Evolutionary conservation across 2,113 vertebrate species (phyloP).

Genomic region (Xyliphius kryptos): DNA sequence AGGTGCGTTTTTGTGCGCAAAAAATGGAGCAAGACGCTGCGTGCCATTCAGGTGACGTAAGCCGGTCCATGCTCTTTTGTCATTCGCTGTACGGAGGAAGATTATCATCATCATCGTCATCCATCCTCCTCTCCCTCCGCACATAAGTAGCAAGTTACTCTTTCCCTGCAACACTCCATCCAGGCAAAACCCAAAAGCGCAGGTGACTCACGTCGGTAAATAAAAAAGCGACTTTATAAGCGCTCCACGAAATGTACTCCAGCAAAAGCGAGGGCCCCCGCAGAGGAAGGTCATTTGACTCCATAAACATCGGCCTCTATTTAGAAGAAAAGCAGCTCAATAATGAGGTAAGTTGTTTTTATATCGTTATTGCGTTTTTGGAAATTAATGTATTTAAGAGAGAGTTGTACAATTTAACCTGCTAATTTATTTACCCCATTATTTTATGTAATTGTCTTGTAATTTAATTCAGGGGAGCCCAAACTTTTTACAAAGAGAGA

Average conservation of each 20-base stretch:
- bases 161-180: conserved; percentile 13
- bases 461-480: too few relatives aligned
- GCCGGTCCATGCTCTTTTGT: conserved; percentile 51
- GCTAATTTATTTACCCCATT: not conserved
- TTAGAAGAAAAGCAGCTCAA: conserved; percentile 71
- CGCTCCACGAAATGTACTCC: conserved; percentile 62
- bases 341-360: conserved; percentile 65
- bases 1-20: too few relatives aligned
- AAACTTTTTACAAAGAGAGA: too few relatives aligned
- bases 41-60: conserved; percentile 50
- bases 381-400: too few relatives aligned
- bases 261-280: conserved; percentile 66
- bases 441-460: too few relatives aligned
- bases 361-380: not conserved
- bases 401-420: not conserved
- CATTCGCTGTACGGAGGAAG: conserved; percentile 59
- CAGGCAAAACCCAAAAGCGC: conserved; percentile 21
- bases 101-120: conserved; percentile 44
- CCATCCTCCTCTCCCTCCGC: conserved; percentile 43
- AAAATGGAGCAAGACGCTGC: too few relatives aligned
- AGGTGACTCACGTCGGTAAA: not conserved
- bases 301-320: conserved; percentile 60
- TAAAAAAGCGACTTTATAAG: conserved; percentile 11
- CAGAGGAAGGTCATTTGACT: conserved; percentile 73
- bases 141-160: conserved; percentile 57